Percentiles rank a stretch among this genome's conserved stretches.
These are phyloP conservation scores for Platorchestia sp. DNA, from an alignment of 1,140 invertebrate genomes.

Conservation along the genomic window DNA sequence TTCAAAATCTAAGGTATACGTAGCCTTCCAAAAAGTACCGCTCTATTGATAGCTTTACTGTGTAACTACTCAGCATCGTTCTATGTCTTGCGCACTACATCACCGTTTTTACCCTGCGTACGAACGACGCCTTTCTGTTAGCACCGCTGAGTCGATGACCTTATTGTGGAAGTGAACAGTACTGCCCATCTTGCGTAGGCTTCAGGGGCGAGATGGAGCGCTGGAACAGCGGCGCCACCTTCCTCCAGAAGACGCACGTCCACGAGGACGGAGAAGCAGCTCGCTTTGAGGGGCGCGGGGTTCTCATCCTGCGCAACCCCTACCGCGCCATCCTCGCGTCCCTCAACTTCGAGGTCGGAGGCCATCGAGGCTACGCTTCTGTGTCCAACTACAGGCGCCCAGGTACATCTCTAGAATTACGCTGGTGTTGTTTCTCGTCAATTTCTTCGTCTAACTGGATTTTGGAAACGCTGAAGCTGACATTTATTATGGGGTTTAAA, in stretches of 20 bases:
- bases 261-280: constrained; percentile 58
- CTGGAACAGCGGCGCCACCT: constrained; percentile 69
- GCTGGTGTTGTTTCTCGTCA: no score
- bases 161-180: not conserved
- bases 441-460: no score
- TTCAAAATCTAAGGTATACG: no score
- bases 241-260: constrained; percentile 70
- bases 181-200: constrained; percentile 65
- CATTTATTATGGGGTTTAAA: no score
- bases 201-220: constrained; percentile 69
- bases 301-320: constrained; percentile 71
- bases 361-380: constrained; percentile 69
- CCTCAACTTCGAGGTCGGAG: constrained; percentile 70
- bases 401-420: constrained; percentile 40
- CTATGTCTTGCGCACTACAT: no score
- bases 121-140: not conserved
- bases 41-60: no score
- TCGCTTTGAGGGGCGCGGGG: constrained; percentile 67
- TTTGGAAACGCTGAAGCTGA: no score
- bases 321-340: constrained; percentile 71
- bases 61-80: no score
- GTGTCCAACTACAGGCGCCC: constrained; percentile 62
- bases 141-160: no score
- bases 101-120: no score
- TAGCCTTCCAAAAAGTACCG: no score